Conservation (phyloP, 2,888 invertebrate species). For the Drosophila borealis region DNA sequence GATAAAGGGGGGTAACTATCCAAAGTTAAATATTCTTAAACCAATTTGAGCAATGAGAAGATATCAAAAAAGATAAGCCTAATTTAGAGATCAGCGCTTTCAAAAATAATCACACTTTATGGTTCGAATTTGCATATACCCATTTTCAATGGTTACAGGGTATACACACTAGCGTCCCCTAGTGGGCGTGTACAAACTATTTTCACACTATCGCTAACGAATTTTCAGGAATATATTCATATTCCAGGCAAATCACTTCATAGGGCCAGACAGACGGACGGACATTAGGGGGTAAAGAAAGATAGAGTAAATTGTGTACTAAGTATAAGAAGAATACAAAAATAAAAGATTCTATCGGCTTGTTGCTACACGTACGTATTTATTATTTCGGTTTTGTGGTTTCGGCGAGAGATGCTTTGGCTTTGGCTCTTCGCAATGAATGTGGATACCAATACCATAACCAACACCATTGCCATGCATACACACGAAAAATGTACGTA, state of each 20-base stretch:
- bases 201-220: too few species aligned
- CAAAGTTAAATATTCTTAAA: too few species aligned
- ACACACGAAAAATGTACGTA: conserved; percentile 32
- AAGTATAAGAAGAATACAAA: conserved; percentile 32
- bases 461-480: conserved; percentile 32
- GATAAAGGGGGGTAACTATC: too few species aligned
- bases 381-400: conserved; percentile 24
- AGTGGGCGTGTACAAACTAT: not conserved
- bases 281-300: too few species aligned
- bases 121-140: too few species aligned
- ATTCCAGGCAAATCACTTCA: not conserved
- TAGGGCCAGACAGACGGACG: too few species aligned
- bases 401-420: conserved; percentile 21
- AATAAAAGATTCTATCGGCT: conserved; percentile 45
- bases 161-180: not conserved
- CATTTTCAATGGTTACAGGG: too few species aligned
- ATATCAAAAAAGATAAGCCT: too few species aligned
- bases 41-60: too few species aligned
- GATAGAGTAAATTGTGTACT: not conserved
- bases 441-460: conserved; percentile 9
- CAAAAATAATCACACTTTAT: too few species aligned
- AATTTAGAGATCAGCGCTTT: too few species aligned
- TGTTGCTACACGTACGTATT: conserved; percentile 33
- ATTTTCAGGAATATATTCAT: too few species aligned
- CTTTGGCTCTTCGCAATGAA: conserved; percentile 11